Evolutionary conservation across 2,888 invertebrate genomes (phyloP), one percentile per base, ranked within the genome.

Genomic region (Nebria salina): DNA sequence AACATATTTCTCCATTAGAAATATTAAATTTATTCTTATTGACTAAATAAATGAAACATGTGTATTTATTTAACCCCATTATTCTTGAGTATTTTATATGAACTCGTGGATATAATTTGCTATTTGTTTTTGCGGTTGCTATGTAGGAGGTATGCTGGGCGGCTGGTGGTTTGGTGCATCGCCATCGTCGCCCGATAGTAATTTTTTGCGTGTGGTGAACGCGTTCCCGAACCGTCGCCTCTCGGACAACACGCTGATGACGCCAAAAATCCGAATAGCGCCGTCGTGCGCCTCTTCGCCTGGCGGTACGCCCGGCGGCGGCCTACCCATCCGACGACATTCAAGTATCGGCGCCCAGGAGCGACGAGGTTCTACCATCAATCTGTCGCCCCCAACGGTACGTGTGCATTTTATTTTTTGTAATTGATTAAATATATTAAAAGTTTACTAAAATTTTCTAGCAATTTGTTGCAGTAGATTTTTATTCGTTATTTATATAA

Each of bases 271-370:
- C 84, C 93, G 95, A 77, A 94, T 97, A 82, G 96, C 96, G 0
- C 96, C 96, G 9, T 97, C 96, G 15, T 96, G 96, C 88, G 95
- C 96, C 11, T 96, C 96, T 2, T 96, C 96, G 0, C 94, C 94
- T 0, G 94, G 94, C 4, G 89, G 89, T 13, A 92, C 92, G 1
- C 94, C 95, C 6, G 94, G 93, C 81, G 91, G 94, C 43, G 95
- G 95, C 0, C 89, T 97, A 82, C 97, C 97, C 15, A 94, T 95
- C 64, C 93, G 97, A 77, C 93, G 97, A 34, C 97, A 97, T 89
- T 97, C 97, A 81, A 96, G 96, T 89, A 97, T 96, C 85, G 97
- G 96, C 26, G 96, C 97, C 0, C 96, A 97, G 87, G 96, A 97
- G 87, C 92, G 96, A 83, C 93, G 96, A 77, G 94, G 94, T 81